Evolutionary conservation across 2,797 vertebrate species (phyloP).

Genomic region (Thalassophryne amazonica): DNA sequence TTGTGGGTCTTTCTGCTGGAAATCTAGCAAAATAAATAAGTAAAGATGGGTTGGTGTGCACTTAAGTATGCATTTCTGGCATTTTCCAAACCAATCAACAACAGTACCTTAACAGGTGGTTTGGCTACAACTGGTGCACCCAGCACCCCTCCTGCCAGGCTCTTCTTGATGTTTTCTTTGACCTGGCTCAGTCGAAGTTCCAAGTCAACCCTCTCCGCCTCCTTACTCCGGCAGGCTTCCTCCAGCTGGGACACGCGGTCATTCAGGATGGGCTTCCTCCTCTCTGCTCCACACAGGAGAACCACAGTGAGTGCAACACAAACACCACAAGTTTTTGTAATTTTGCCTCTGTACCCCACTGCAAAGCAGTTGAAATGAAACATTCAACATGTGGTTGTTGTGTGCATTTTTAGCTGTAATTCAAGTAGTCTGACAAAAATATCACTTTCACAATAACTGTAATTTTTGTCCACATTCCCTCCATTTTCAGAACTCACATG

Average conservation of each 20-base stretch:
- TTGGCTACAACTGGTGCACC: slow-evolving; percentile 76
- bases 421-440: too few species aligned
- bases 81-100: not conserved
- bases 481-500: too few species aligned
- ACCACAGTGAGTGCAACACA: not conserved
- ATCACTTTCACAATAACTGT: too few species aligned
- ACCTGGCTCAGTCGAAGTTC: slow-evolving; percentile 86
- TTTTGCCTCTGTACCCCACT: too few species aligned
- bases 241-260: slow-evolving; percentile 79
- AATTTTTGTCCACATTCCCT: too few species aligned
- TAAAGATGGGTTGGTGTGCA: not conserved
- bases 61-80: not conserved
- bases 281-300: slow-evolving; percentile 64
- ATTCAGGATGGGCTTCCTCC: slow-evolving; percentile 74
- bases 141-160: slow-evolving; percentile 84
- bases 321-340: too few species aligned
- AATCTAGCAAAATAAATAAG: slow-evolving; percentile 17
- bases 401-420: too few species aligned
- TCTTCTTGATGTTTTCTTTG: slow-evolving; percentile 89
- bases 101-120: slow-evolving; percentile 72
- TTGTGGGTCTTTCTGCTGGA: slow-evolving; percentile 59
- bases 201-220: slow-evolving; percentile 84
- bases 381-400: too few species aligned
- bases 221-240: slow-evolving; percentile 83
- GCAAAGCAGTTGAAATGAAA: too few species aligned